Base-by-base conservation (phyloP, 2,888 invertebrate species). In the Blomia tropicalis region DNA sequence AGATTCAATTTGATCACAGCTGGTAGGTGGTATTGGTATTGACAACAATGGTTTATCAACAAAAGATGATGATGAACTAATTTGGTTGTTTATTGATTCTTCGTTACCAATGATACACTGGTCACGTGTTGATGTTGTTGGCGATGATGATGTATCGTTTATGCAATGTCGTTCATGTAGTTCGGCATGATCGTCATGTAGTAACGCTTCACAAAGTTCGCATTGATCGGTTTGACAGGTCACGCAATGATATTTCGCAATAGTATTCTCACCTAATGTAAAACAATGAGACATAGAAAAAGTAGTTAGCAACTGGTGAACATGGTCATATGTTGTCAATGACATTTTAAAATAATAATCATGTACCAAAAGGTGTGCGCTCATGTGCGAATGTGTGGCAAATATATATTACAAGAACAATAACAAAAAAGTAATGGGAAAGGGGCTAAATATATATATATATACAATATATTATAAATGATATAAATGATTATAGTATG, bases 1-100 rank as follows among this genome's bases (percentile, higher is more conserved):
- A 11, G 36, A 47, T n/a, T n/a, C n/a, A n/a, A n/a, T n/a, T 47
- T 14, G 51, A 47, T 47, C 51, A 47, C 51, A 47, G 51, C 23
- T 47, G 51, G 22, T 25, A 14, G 27, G 22, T 47, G 51, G 51
- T n/a, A n/a, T n/a, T 47, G 51, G 51, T 47, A 47, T n/a, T 11
- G 27, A 11, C 7, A 27, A 47, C 14, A n/a, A 47, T 11, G 51
- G 36, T 36, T 11, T 7, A 36, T 11, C 7, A 11, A 17, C 7
- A 36, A 17, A 17, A 11, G 36, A 36, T 36, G 36, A 36, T 11
- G 36, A 36, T 36, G 36, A 36, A 36, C 7, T 7, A 11, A 17
- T 7, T 11, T 7, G 36, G 7, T 7, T 17, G 7, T 11, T 17
- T 36, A 11, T 36, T 17, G 36, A 36, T 11, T 36, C 36, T 17